Percentiles rank a stretch among this genome's conserved stretches.
Evolutionary conservation across 2,113 vertebrate species (phyloP).

Genomic region (Pogonocichla stellata): DNA sequence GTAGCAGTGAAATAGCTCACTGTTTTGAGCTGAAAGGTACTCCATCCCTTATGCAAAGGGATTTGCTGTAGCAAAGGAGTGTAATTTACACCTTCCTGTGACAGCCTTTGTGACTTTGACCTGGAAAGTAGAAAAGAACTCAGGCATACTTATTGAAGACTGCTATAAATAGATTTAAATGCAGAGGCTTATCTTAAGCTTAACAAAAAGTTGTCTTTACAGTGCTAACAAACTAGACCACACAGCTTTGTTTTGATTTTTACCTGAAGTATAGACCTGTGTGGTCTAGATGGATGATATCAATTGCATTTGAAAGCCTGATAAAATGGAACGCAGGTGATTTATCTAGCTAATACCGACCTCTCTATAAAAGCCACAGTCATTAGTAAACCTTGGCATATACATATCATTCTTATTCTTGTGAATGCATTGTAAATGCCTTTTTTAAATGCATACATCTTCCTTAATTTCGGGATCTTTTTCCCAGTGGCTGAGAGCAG

Average conservation of each 20-base stretch:
- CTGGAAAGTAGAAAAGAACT: slow-evolving; percentile 13
- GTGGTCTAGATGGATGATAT: slow-evolving; percentile 60
- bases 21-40: slow-evolving; percentile 13
- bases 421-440: not conserved
- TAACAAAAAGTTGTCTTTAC: slow-evolving; percentile 30
- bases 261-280: slow-evolving; percentile 52
- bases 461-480: not conserved
- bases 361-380: slow-evolving; percentile 25
- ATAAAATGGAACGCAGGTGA: slow-evolving; percentile 58
- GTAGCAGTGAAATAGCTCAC: not conserved
- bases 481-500: not conserved
- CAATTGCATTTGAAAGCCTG: slow-evolving; percentile 59
- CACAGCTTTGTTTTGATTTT: slow-evolving; percentile 61
- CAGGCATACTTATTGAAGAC: not conserved
- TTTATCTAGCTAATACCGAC: slow-evolving; percentile 54
- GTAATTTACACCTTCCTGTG: slow-evolving; percentile 30
- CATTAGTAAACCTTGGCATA: slow-evolving; percentile 7
- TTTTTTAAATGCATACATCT: not conserved
- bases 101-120: slow-evolving; percentile 17
- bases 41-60: not conserved
- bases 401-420: not conserved
- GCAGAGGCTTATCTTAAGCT: slow-evolving; percentile 28
- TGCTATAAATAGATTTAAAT: slow-evolving; percentile 56
- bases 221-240: slow-evolving; percentile 46
- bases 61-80: not conserved